These are phyloP conservation scores for Andrena trimmerana DNA, from an alignment of 2,888 invertebrate genomes.

Conservation along the genomic window DNA sequence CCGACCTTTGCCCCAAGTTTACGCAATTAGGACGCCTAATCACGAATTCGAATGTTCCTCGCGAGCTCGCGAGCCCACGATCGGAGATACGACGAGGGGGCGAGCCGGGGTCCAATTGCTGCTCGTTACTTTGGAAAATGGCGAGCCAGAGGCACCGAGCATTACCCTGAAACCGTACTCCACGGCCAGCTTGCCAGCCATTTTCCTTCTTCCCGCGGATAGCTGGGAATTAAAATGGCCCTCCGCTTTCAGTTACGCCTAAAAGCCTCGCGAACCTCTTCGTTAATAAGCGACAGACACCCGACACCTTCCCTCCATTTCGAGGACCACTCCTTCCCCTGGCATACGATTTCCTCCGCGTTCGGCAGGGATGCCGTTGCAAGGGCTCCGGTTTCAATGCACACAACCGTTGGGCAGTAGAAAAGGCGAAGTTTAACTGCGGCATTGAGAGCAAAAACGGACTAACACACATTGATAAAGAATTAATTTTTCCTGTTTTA, in stretches of 20 bases:
- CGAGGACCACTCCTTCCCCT: constrained; percentile 1
- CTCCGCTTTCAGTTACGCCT: constrained; percentile 4
- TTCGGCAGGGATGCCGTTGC: too few relatives aligned
- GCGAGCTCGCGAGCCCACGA: constrained; percentile 3
- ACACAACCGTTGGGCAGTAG: too few relatives aligned
- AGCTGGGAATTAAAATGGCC: constrained; percentile 4
- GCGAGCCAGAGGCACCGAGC: neutral
- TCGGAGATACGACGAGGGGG: neutral
- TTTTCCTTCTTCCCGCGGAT: constrained; percentile 24
- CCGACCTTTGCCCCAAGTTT: constrained; percentile 4
- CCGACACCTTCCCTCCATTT: constrained; percentile 10
- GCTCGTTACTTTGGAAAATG: constrained; percentile 19
- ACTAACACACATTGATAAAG: too few relatives aligned
- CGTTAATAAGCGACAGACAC: constrained; percentile 14
- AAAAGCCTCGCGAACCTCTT: neutral
- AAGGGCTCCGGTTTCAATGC: too few relatives aligned
- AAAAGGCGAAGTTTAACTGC: too few relatives aligned
- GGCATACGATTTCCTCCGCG: too few relatives aligned
- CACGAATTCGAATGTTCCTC: constrained; percentile 27
- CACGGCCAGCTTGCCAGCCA: neutral
- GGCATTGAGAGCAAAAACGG: too few relatives aligned
- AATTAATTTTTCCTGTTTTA: too few relatives aligned
- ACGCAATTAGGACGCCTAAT: constrained; percentile 30
- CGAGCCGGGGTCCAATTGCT: constrained; percentile 20
- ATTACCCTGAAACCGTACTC: constrained; percentile 18